Percentiles rank a stretch among this genome's conserved stretches.
These are phyloP conservation scores for Sebastiscus tertius DNA, from an alignment of 2,797 vertebrate genomes.

Conservation along the genomic window DNA sequence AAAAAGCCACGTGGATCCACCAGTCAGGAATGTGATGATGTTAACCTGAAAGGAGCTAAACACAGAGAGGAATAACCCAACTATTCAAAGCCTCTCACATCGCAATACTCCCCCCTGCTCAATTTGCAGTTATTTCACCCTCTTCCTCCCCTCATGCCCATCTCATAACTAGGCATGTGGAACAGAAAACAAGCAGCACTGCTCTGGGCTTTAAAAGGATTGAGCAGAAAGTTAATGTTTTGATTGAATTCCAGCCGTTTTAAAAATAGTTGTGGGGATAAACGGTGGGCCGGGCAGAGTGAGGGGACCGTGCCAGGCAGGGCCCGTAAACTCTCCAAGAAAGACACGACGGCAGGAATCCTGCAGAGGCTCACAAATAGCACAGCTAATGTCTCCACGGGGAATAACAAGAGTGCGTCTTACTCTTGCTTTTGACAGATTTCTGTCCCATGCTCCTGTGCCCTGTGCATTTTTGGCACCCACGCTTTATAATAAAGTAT, in stretches of 20 bases:
- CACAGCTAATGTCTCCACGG: constrained; percentile 55
- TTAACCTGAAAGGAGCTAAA: constrained; percentile 45
- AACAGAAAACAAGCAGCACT: constrained; percentile 67
- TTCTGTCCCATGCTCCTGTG: constrained; percentile 72
- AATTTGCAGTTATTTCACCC: neutral
- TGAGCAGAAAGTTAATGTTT: constrained; percentile 76
- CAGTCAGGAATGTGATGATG: constrained; percentile 59
- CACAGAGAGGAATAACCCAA: constrained; percentile 29
- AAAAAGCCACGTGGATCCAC: constrained; percentile 67
- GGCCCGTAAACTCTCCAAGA: constrained; percentile 61
- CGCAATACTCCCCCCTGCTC: constrained; percentile 12
- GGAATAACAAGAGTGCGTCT: constrained; percentile 59
- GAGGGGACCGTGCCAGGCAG: constrained; percentile 61
- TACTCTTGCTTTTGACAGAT: constrained; percentile 66
- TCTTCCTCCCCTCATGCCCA: constrained; percentile 24
- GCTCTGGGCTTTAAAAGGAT: constrained; percentile 78
- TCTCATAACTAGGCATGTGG: constrained; percentile 66
- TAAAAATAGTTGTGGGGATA: constrained; percentile 82
- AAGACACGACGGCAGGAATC: constrained; percentile 60
- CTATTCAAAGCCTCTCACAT: constrained; percentile 30
- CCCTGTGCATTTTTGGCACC: constrained; percentile 60
- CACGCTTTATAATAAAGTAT: constrained; percentile 48
- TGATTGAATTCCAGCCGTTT: constrained; percentile 82
- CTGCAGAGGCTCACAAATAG: constrained; percentile 64
- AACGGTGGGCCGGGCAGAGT: constrained; percentile 66